Evolutionary conservation across 2,113 vertebrate genomes (phyloP).

Genomic region (Parus major): DNA sequence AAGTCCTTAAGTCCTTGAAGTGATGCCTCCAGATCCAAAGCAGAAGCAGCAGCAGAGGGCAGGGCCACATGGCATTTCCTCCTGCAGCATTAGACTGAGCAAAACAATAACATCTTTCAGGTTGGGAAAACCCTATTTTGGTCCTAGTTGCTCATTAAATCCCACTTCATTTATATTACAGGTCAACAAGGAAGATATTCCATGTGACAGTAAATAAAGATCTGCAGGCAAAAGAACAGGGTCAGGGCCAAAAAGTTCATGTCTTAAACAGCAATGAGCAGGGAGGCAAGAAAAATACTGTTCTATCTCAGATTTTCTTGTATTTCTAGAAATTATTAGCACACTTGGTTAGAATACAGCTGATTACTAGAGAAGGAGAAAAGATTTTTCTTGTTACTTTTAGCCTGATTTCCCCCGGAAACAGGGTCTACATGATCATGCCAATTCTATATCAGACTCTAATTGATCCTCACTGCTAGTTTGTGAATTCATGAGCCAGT

Average conservation of each 20-base stretch:
- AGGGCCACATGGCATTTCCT: neutral
- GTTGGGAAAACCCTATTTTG: neutral
- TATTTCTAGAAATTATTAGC: neutral
- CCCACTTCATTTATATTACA: neutral
- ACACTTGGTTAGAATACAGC: neutral
- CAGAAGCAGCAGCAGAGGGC: neutral
- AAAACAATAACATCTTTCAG: neutral
- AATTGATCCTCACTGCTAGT: neutral
- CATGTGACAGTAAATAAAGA: neutral
- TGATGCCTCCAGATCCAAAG: neutral
- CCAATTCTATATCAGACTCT: neutral
- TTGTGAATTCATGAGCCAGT: neutral
- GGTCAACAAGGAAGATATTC: neutral
- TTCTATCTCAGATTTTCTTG: neutral
- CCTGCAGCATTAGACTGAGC: neutral
- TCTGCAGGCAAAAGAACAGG: fast-evolving
- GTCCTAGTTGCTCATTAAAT: neutral
- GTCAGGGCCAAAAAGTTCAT: fast-evolving
- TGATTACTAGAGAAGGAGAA: neutral
- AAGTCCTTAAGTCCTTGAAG: neutral
- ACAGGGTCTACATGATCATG: neutral
- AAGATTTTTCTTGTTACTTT: neutral
- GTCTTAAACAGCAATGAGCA: neutral
- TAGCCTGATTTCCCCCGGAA: neutral
- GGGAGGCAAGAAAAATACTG: neutral